Conservation (phyloP, 1,140 invertebrate genomes). For the Drosophila grimshawi region DNA sequence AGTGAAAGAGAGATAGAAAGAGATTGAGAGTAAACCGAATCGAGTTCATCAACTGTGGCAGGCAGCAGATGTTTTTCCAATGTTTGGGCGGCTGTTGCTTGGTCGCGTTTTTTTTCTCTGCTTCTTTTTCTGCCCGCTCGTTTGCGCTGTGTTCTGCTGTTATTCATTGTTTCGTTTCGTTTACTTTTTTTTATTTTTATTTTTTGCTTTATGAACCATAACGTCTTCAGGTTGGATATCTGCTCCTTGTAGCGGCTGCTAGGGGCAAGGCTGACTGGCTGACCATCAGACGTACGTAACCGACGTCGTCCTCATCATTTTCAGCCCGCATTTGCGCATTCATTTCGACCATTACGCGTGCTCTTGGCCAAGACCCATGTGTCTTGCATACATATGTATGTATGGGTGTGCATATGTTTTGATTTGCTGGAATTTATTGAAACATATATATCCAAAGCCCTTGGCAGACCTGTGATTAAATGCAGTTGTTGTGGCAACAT, state of each 20-base stretch:
- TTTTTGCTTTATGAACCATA: conserved; percentile 79
- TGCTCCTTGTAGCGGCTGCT: conserved; percentile 29
- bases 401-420: conserved; percentile 49
- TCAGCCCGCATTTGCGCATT: conserved; percentile 69
- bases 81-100: conserved; percentile 74
- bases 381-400: conserved; percentile 28
- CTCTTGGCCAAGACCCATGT: conserved; percentile 24
- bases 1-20: conserved; percentile 9
- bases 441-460: conserved; percentile 67
- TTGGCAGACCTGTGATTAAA: conserved; percentile 66
- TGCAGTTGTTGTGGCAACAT: conserved; percentile 48
- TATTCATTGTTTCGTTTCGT: conserved; percentile 37
- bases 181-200: conserved; percentile 36
- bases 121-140: background rate
- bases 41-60: conserved; percentile 81
- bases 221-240: conserved; percentile 49
- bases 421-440: conserved; percentile 80
- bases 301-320: conserved; percentile 29
- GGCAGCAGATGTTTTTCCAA: conserved; percentile 78
- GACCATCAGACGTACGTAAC: conserved; percentile 22
- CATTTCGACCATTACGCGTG: conserved; percentile 74
- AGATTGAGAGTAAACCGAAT: conserved; percentile 42
- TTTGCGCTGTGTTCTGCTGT: conserved; percentile 18
- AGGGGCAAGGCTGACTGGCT: conserved; percentile 46
- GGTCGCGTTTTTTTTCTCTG: conserved; percentile 37